These are phyloP conservation scores for Eupithecia subumbrata DNA, from an alignment of 2,888 invertebrate species.

Conservation along the genomic window DNA sequence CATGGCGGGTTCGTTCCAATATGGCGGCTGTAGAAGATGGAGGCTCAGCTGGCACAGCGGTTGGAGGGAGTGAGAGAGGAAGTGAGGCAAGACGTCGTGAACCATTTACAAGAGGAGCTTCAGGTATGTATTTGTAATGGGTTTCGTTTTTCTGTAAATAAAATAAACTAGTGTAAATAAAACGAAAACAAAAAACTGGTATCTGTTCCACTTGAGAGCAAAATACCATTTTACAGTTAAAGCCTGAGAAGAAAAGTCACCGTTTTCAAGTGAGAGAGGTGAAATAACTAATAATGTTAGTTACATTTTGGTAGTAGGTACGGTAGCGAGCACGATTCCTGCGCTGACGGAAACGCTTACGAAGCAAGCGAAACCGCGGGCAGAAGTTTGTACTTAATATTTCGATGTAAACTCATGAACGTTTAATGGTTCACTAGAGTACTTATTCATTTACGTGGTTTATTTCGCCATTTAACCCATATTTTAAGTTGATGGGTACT, in stretches of 20 bases:
- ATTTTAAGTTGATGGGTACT: conserved; percentile 20
- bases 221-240: background rate
- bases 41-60: conserved; percentile 54
- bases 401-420: conserved; percentile 10
- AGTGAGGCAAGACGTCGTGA: conserved; percentile 87
- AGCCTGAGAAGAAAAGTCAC: background rate
- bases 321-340: background rate
- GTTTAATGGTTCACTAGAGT: conserved; percentile 23
- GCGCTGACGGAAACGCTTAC: background rate
- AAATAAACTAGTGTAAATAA: background rate
- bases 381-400: background rate
- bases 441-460: conserved; percentile 1
- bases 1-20: conserved; percentile 22
- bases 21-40: conserved; percentile 54
- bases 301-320: background rate
- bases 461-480: conserved; percentile 18
- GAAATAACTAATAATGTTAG: background rate
- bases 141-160: conserved; percentile 9
- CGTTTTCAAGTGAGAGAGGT: background rate
- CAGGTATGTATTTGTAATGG: conserved; percentile 83
- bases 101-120: conserved; percentile 88
- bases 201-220: background rate
- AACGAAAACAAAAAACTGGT: background rate
- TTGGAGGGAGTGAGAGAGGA: conserved; percentile 68
- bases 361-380: background rate